A percentile compares a stretch with the other conserved stretches of the same genome.
phyloP scores from a whole-genome alignment of 1,140 invertebrate species.

The Berghia stephanieae region DNA sequence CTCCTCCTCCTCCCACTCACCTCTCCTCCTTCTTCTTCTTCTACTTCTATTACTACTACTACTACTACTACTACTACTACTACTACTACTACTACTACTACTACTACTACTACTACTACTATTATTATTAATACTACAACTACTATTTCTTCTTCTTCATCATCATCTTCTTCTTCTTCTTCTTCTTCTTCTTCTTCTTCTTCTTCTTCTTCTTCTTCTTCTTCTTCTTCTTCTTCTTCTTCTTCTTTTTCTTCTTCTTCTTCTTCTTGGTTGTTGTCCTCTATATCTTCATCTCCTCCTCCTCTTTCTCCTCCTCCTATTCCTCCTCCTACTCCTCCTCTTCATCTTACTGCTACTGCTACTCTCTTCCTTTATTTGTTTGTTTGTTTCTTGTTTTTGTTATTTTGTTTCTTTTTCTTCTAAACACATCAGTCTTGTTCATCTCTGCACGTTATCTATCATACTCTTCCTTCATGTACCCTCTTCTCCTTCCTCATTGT shows the following conservation, averaged over 20 bases:
- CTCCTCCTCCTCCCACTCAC: too few species aligned
- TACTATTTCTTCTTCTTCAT: too few species aligned
- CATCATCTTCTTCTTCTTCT: conserved; percentile 24
- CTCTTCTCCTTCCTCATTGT: not conserved
- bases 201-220: not conserved
- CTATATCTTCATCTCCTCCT: not conserved
- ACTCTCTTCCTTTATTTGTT: not conserved
- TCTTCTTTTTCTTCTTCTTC: not conserved
- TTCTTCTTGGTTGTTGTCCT: not conserved
- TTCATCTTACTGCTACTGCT: not conserved
- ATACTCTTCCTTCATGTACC: not conserved
- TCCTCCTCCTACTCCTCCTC: not conserved
- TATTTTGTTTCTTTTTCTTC: not conserved
- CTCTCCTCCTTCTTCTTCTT: too few species aligned
- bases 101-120: too few species aligned
- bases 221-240: not conserved
- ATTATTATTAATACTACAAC: too few species aligned
- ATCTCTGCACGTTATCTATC: not conserved
- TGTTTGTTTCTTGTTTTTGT: too few species aligned
- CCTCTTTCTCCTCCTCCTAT: not conserved
- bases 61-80: too few species aligned
- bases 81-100: too few species aligned
- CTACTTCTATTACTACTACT: too few species aligned
- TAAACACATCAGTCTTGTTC: not conserved
- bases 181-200: conserved; percentile 28